Conservation (phyloP, 2,888 invertebrate genomes). For the Rotaria macrura region DNA sequence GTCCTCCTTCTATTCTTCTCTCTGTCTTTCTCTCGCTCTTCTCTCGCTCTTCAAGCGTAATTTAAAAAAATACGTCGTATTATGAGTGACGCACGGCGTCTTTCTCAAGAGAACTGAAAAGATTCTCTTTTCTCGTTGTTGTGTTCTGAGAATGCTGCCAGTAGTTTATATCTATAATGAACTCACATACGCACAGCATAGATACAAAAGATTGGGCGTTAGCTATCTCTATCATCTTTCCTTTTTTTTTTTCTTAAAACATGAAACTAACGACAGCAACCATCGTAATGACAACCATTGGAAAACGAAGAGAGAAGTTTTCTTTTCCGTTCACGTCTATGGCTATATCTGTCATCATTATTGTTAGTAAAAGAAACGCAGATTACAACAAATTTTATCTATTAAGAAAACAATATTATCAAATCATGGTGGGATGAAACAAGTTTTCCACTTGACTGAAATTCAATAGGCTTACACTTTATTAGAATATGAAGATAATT, state of each 20-base stretch:
- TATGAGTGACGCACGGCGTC: not conserved
- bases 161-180: not conserved
- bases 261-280: not conserved
- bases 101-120: not conserved
- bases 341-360: not conserved
- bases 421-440: not conserved
- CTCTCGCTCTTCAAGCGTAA: not conserved
- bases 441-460: not conserved
- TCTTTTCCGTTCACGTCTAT: not conserved
- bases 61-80: not conserved
- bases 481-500: no score
- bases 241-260: not conserved
- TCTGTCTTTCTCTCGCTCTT: not conserved
- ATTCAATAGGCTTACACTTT: no score
- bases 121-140: not conserved
- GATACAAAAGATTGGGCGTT: not conserved
- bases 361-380: not conserved
- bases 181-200: not conserved
- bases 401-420: not conserved
- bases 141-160: not conserved
- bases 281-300: not conserved
- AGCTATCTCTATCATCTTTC: not conserved
- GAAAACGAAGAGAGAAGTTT: not conserved
- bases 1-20: not conserved
- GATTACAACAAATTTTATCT: not conserved